Percentiles rank a stretch among this genome's conserved stretches.
Evolutionary conservation across 2,888 invertebrate species (phyloP).

Genomic region (Nephrotoma appendiculata): DNA sequence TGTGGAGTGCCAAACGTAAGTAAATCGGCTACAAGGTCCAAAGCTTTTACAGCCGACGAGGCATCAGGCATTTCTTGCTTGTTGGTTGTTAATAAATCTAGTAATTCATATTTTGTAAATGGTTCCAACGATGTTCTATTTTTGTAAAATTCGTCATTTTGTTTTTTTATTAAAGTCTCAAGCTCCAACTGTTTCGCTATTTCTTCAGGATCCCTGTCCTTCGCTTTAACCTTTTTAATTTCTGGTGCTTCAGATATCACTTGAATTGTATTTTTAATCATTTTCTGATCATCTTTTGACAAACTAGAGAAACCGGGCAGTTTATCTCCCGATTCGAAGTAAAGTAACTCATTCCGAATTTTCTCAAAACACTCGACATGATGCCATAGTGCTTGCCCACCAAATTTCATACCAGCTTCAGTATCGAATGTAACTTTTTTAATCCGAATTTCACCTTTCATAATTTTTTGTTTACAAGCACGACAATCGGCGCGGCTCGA

Average conservation of each 20-base stretch:
- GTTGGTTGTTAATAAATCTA: not conserved
- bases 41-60: not conserved
- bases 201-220: slow-evolving; percentile 19
- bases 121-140: not conserved
- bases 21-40: slow-evolving; percentile 66
- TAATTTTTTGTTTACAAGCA: slow-evolving; percentile 74
- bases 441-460: slow-evolving; percentile 47
- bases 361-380: slow-evolving; percentile 83
- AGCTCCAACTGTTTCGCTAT: not conserved
- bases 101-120: not conserved
- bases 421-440: slow-evolving; percentile 75
- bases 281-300: slow-evolving; percentile 50
- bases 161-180: not conserved
- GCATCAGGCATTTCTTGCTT: not conserved
- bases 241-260: slow-evolving; percentile 35
- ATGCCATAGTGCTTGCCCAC: slow-evolving; percentile 79
- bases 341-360: slow-evolving; percentile 52
- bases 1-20: slow-evolving; percentile 77
- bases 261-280: slow-evolving; percentile 46
- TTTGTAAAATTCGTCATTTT: not conserved
- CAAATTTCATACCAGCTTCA: slow-evolving; percentile 63
- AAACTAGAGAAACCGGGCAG: slow-evolving; percentile 65
- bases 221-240: slow-evolving; percentile 54
- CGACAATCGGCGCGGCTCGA: slow-evolving; percentile 65
- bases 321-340: slow-evolving; percentile 51